Conservation (phyloP, 2,113 vertebrate species). For the Pygathrix nemaeus region DNA sequence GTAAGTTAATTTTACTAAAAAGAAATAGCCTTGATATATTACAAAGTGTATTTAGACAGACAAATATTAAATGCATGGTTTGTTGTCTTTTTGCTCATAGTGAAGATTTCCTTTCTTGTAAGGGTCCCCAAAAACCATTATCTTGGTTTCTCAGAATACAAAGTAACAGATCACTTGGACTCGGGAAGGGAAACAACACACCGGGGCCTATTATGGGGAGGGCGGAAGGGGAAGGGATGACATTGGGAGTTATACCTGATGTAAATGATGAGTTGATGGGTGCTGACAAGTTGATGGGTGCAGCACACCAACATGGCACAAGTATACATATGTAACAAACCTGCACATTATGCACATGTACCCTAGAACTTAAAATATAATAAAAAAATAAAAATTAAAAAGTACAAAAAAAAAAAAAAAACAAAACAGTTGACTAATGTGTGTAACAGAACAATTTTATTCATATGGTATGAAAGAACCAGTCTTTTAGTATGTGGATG, state of each 20-base stretch:
- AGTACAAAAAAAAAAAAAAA: no score
- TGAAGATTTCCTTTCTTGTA: not conserved
- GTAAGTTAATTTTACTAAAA: conserved; percentile 25
- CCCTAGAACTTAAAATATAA: no score
- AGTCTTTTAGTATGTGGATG: not conserved
- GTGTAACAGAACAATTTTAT: not conserved
- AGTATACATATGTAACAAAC: no score
- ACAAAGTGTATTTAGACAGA: not conserved
- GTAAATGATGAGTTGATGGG: no score
- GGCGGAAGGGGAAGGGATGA: no score
- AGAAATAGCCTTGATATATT: not conserved
- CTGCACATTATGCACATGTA: no score
- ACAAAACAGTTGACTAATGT: not conserved
- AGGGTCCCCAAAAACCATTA: not conserved
- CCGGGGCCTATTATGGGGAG: no score
- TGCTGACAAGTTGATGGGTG: no score
- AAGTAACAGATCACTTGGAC: not conserved
- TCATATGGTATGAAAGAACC: not conserved
- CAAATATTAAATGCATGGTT: not conserved
- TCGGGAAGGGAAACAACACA: no score
- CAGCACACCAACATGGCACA: no score
- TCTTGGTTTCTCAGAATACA: not conserved
- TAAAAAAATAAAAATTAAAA: no score
- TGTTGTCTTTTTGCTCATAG: not conserved
- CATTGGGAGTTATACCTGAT: no score